Evolutionary conservation across 2,113 vertebrate genomes (phyloP), one percentile per base, ranked within the genome.

Genomic region (Zingel zingel): DNA sequence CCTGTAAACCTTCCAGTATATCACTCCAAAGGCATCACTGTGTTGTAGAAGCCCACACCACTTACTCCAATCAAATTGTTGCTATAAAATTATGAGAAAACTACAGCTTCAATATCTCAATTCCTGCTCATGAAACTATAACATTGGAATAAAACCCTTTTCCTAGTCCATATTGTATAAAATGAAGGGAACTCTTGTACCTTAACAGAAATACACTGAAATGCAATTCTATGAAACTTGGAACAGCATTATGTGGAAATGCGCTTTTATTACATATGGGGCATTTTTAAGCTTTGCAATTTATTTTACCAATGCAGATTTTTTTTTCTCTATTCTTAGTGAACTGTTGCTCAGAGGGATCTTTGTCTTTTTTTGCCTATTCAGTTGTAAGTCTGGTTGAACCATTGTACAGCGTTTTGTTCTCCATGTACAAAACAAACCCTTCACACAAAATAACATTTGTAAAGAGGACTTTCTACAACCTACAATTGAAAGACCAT

Each of bases 41-140:
- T 61, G 51, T 27, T 63, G 16, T 4, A 69, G 54, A 69, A 54
- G 57, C 66, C 25, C 54, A 39, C 43, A 63, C 64, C 51, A 57
- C 66, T 71, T 71, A 47, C 54, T 59, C 27, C 45, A 18, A 82
- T 84, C 50, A 77, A 74, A 81, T 27, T 23, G 50, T 56, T 69
- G 21, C 64, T 47, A 47, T 82, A 54, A 73, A 63, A 54, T 50
- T 21, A 51, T 63, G n/a, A 2, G 27, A 30, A 50, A 58, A 57
- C 51, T 56, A 61, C 70, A 67, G 69, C 16, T 51, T 56, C 48
- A 23, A 67, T 51, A 76, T 65, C 8, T 51, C 67, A 45, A 70
- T 68, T 3, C 63, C 21, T 27, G 21, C 74, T 59, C 15, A 15
- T 65, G 18, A 73, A 73, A 45, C 14, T 25, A 3, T 9, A 23